phyloP scores from a whole-genome alignment of 2,113 vertebrate species.

The Lagopus leucura region DNA sequence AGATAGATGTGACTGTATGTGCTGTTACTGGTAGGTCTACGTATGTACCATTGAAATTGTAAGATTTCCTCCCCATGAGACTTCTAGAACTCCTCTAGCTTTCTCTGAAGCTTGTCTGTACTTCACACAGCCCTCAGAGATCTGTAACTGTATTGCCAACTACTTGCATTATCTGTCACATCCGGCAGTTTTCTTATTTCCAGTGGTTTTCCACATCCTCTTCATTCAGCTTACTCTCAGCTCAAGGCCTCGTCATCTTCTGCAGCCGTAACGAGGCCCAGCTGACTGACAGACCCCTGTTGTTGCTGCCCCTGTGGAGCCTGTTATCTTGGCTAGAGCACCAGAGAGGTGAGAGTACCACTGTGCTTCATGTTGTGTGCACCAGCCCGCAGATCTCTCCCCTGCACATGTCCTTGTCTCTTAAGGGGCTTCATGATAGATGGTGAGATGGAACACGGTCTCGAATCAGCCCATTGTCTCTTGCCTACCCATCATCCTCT shows the following conservation, averaged over 20 bases:
- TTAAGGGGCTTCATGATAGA: background rate
- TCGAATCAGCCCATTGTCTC: background rate
- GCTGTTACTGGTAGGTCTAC: fast-evolving
- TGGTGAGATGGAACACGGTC: background rate
- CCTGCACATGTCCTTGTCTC: fast-evolving
- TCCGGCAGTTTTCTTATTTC: background rate
- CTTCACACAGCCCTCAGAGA: background rate
- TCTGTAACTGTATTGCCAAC: background rate
- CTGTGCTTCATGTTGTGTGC: fast-evolving
- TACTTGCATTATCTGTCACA: background rate
- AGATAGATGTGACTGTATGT: fast-evolving
- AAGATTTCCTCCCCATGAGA: background rate
- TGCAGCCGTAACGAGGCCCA: background rate
- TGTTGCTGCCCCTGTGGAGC: background rate
- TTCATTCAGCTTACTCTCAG: background rate
- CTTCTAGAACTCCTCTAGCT: background rate
- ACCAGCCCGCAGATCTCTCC: background rate
- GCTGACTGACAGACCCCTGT: background rate
- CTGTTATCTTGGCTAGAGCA: background rate
- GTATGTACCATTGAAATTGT: fast-evolving
- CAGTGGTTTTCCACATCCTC: background rate
- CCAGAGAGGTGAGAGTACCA: background rate
- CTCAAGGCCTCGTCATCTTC: background rate
- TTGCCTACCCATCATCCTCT: background rate
- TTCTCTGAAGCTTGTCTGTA: background rate